Conservation (phyloP, 2,888 invertebrate genomes). For the Dolichopus griseipennis region DNA sequence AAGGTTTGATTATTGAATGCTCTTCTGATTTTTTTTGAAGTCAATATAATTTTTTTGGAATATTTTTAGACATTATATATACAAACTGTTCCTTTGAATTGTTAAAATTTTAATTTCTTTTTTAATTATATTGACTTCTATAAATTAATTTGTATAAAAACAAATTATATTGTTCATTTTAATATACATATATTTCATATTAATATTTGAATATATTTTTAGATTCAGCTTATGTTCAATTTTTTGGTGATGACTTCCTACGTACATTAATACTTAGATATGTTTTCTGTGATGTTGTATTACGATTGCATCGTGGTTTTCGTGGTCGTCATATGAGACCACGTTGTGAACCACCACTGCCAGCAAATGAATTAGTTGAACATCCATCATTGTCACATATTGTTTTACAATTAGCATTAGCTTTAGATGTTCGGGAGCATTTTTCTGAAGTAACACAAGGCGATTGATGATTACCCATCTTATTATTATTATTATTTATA, state of each 20-base stretch:
- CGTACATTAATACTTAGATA: conserved; percentile 79
- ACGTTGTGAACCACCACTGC: conserved; percentile 74
- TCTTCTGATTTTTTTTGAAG: no score
- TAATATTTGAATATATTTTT: conserved; percentile 22
- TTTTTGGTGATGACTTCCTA: conserved; percentile 92
- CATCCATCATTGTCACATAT: conserved; percentile 71
- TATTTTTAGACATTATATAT: no score
- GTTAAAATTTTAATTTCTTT: no score
- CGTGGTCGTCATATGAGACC: conserved; percentile 80
- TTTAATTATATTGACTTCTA: no score
- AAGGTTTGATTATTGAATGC: no score
- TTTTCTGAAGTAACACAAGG: conserved; percentile 44
- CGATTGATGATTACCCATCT: conserved; percentile 41
- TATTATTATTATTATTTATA: conserved; percentile 9
- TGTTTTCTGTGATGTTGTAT: conserved; percentile 86
- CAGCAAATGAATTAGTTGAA: conserved; percentile 77
- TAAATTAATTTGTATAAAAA: no score
- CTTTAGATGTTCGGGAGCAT: conserved; percentile 66
- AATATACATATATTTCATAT: no score
- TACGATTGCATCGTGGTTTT: conserved; percentile 78
- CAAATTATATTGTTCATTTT: no score
- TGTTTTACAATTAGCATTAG: conserved; percentile 72
- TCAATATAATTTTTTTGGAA: no score
- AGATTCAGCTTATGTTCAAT: conserved; percentile 68
- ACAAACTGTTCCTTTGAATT: no score